These are phyloP conservation scores for Daboia siamensis DNA, from an alignment of 2,113 vertebrate genomes.

Conservation along the genomic window DNA sequence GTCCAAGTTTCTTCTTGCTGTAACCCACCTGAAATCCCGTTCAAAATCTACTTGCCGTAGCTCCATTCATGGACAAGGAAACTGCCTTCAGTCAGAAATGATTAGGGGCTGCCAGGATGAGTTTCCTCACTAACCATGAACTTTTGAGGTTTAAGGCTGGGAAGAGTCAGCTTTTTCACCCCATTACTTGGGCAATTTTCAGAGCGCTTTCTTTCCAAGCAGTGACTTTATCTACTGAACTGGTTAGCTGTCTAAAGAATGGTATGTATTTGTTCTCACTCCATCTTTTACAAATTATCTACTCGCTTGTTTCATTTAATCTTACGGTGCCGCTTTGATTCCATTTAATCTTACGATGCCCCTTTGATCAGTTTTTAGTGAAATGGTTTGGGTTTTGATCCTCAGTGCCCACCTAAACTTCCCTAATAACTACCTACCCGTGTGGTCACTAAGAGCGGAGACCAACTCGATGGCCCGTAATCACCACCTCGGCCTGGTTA, in stretches of 20 bases:
- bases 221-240: neutral
- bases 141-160: neutral
- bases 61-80: neutral
- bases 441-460: neutral
- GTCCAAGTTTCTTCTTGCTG: neutral
- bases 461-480: neutral
- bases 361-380: neutral
- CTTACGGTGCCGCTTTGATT: neutral
- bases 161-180: neutral
- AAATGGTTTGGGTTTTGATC: constrained; percentile 7
- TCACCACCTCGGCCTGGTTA: neutral
- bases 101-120: neutral
- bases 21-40: neutral
- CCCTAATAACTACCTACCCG: neutral
- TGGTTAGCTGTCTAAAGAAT: neutral
- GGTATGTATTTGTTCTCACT: neutral
- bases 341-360: neutral
- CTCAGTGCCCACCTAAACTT: neutral
- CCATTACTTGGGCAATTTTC: neutral
- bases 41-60: neutral
- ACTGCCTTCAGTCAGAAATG: neutral
- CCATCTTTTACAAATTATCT: neutral
- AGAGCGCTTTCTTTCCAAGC: neutral
- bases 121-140: neutral
- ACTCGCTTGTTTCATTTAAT: neutral